Base-by-base conservation (phyloP, 2,797 vertebrate genomes). In the Myotis findleyi region DNA sequence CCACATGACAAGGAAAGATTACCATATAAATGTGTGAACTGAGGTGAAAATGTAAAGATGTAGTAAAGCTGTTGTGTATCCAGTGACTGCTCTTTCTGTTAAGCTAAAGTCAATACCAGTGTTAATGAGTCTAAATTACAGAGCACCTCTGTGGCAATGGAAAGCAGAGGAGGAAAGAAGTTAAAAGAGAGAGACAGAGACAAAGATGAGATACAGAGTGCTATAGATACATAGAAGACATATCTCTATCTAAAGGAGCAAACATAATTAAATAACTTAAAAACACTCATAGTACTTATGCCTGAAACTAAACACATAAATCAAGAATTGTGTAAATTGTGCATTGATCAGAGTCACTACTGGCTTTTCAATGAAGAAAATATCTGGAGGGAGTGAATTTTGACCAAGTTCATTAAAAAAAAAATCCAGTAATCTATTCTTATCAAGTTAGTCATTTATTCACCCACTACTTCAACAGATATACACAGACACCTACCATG, bases 321-420 rank as follows among this genome's bases (percentile, higher is more conserved):
- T 89, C 23, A 23, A 38, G 33, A 62, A 23, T 41, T 75, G 13
- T 59, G n/a, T 62, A 91, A 82, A 89, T 16, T 71, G 16, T 44
- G 20, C 38, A 86, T 55, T 76, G 16, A 92, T 71, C 80, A 55
- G 49, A 73, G 77, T 72, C 73, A 69, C 44, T 68, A 75, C 23
- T 76, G 68, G 53, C 25, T 89, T 89, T 96, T 75, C 44, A 81
- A 17, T 47, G n/a, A 89, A 33, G 59, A 89, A 53, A 38, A 76
- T 75, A 62, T 86, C 80, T 85, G 21, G 17, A 85, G 17, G 30
- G 16, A 21, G n/a, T 89, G 27, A 80, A 33, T 81, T 94, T 68
- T 89, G 51, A 81, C 66, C 51, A 59, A 86, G 25, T 25, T 86
- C 9, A 53, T 49, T 33, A 16, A 47, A 93, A 36, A 36, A 20